A percentile compares a stretch with the other conserved stretches of the same genome.
Conservation (phyloP, 2,888 invertebrate genomes). For the Pheosia tremula region DNA sequence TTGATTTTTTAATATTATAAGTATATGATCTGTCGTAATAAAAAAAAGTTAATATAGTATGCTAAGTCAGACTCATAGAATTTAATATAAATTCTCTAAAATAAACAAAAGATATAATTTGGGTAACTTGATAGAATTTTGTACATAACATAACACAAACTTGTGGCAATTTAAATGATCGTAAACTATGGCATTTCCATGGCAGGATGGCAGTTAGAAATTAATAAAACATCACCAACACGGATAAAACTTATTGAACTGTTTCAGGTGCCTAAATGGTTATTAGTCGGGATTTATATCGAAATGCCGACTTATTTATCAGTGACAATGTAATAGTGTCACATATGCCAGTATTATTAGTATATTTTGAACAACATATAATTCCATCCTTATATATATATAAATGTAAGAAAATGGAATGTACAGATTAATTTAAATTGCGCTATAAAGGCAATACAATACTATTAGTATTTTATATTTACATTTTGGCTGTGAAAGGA, state of each 20-base stretch:
- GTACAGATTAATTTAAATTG: conserved; percentile 54
- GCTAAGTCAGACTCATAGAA: conserved; percentile 80
- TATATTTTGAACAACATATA: conserved; percentile 12
- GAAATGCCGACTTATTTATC: too few relatives aligned
- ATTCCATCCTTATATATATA: conserved; percentile 16
- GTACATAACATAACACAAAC: conserved; percentile 76
- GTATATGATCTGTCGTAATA: conserved; percentile 69
- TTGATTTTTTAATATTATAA: conserved; percentile 60
- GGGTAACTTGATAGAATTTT: conserved; percentile 78
- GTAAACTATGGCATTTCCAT: conserved; percentile 71
- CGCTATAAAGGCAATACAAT: conserved; percentile 27
- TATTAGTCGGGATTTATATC: too few relatives aligned
- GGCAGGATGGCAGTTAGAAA: conserved; percentile 52
- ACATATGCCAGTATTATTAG: background rate
- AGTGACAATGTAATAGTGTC: too few relatives aligned
- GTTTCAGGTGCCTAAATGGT: conserved; percentile 43
- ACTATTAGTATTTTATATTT: conserved; percentile 33
- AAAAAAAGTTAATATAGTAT: conserved; percentile 62
- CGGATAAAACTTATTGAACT: conserved; percentile 46
- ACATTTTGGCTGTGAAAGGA: conserved; percentile 55
- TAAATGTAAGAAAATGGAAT: conserved; percentile 59
- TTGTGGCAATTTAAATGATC: conserved; percentile 69
- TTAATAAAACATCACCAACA: conserved; percentile 23
- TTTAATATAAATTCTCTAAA: conserved; percentile 78
- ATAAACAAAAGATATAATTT: conserved; percentile 61